Conservation (phyloP, 2,797 vertebrate species). For the Numenius phaeopus region DNA sequence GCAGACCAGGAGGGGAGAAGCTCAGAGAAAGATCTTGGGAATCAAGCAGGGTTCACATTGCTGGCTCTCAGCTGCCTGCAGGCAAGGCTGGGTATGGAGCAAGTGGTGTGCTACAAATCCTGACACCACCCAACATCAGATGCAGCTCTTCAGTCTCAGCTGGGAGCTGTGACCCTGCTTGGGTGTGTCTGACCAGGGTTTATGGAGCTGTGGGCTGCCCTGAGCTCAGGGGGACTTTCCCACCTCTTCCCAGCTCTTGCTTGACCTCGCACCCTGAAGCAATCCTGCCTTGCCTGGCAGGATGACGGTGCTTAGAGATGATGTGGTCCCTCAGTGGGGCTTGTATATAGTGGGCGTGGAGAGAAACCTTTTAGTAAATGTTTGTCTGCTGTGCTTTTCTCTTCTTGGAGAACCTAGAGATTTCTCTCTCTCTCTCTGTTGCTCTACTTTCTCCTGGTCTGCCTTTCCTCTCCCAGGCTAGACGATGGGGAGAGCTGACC, state of each 20-base stretch:
- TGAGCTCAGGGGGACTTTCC: not conserved
- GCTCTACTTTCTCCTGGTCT: not conserved
- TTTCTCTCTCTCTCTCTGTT: not conserved
- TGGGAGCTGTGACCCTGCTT: not conserved
- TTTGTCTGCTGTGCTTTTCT: not conserved
- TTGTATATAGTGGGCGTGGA: not conserved
- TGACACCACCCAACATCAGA: not conserved
- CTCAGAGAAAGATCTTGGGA: not conserved
- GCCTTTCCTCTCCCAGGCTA: not conserved
- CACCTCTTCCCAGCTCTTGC: not conserved
- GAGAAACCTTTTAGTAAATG: not conserved
- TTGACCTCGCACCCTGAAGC: not conserved
- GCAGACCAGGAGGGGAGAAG: not conserved
- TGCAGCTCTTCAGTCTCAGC: not conserved
- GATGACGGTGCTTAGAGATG: not conserved
- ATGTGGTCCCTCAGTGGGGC: not conserved
- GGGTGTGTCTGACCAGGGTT: not conserved
- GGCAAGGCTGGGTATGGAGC: not conserved
- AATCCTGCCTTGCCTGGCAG: not conserved
- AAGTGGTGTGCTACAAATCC: not conserved
- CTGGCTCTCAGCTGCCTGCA: not conserved
- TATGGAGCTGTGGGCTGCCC: not conserved
- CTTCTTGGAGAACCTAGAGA: not conserved
- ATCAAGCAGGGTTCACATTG: accelerated
- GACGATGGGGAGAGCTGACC: constrained; percentile 63